Evolutionary conservation across 2,113 vertebrate species (phyloP).

Genomic region (Haplochromis vanheusdeni): DNA sequence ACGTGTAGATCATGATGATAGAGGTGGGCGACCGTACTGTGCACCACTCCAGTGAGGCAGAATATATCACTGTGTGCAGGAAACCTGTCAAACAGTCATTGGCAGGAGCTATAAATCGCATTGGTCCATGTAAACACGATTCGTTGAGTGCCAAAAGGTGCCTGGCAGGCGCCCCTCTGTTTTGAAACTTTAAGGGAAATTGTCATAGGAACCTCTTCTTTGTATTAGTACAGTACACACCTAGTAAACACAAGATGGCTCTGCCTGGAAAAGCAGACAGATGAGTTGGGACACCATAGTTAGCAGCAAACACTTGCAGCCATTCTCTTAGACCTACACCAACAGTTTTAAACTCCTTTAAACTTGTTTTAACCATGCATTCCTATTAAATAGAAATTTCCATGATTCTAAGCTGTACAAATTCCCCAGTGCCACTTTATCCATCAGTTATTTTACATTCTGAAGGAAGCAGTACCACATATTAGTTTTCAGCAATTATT

Average conservation of each 20-base stretch:
- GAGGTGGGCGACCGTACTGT: background rate
- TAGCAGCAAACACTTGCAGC: background rate
- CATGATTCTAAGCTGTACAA: background rate
- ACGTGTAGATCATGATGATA: background rate
- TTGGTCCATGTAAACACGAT: constrained; percentile 54
- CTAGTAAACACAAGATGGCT: constrained; percentile 16
- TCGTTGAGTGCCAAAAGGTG: constrained; percentile 54
- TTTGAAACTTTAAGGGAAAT: constrained; percentile 33
- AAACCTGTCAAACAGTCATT: constrained; percentile 58
- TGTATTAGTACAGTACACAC: constrained; percentile 26
- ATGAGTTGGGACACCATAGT: background rate
- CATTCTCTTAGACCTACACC: background rate
- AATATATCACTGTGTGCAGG: constrained; percentile 15
- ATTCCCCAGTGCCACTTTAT: background rate
- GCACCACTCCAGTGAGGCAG: background rate
- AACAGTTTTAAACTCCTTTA: background rate
- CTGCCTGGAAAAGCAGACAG: background rate
- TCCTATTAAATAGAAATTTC: background rate
- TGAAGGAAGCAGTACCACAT: background rate
- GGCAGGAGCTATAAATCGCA: constrained; percentile 51
- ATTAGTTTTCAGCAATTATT: background rate
- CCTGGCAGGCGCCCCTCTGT: constrained; percentile 41
- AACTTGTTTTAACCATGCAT: background rate
- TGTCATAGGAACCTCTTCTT: constrained; percentile 10
- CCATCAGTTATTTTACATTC: background rate